Evolutionary conservation across 2,797 vertebrate genomes (phyloP).

Genomic region (Malurus leucopterus): DNA sequence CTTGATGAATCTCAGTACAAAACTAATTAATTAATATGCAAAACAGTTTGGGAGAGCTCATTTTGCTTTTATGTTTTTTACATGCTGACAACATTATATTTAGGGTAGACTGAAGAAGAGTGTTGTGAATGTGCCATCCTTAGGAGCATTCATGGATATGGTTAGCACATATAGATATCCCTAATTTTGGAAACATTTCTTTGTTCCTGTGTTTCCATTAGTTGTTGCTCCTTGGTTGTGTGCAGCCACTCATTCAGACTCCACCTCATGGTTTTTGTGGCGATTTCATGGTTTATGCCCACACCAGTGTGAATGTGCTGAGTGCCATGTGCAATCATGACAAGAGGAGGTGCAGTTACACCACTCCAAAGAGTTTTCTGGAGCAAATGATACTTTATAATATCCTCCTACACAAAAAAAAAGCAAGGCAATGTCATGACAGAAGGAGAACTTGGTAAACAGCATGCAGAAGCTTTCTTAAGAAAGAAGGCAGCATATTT

Average conservation of each 20-base stretch:
- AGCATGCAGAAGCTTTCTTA: slow-evolving; percentile 77
- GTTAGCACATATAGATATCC: neutral
- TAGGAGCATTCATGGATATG: neutral
- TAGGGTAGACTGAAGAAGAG: neutral
- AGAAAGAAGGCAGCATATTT: slow-evolving; percentile 64
- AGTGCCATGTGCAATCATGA: slow-evolving; percentile 79
- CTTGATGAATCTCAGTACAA: neutral
- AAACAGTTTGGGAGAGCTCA: neutral
- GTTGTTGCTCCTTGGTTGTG: slow-evolving; percentile 45
- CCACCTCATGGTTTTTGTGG: slow-evolving; percentile 63
- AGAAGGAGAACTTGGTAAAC: slow-evolving; percentile 73
- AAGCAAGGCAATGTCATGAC: slow-evolving; percentile 65
- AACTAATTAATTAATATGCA: neutral
- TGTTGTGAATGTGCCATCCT: neutral
- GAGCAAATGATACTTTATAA: slow-evolving; percentile 83
- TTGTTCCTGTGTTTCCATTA: neutral
- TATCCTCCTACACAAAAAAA: slow-evolving; percentile 77
- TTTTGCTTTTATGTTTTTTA: neutral
- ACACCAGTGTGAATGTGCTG: slow-evolving; percentile 79
- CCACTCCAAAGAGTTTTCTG: slow-evolving; percentile 84
- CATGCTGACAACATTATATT: neutral
- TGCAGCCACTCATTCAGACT: slow-evolving; percentile 81
- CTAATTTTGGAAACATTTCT: neutral
- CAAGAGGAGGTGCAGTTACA: slow-evolving; percentile 81
- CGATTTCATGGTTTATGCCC: slow-evolving; percentile 85